Conservation (phyloP, 92 coral and sea anemone genomes). For the Palythoa grandiflora region DNA sequence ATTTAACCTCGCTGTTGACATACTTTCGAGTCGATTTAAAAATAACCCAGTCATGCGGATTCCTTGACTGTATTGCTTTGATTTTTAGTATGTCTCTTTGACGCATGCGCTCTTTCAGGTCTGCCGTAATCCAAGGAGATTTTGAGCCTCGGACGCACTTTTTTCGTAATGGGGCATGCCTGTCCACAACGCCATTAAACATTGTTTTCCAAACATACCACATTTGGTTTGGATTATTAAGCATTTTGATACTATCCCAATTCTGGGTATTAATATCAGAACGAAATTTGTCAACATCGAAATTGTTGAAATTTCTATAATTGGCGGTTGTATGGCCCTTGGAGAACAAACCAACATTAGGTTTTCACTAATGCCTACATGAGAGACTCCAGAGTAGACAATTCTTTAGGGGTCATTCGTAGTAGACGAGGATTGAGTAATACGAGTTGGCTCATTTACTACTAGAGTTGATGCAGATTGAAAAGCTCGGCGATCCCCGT, state of each 20-base stretch:
- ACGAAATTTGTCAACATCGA: neutral
- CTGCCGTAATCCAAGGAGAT: conserved; percentile 56
- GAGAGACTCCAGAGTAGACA: conserved; percentile 54
- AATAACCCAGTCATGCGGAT: conserved; percentile 43
- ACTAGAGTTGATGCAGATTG: conserved; percentile 34
- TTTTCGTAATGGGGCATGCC: neutral
- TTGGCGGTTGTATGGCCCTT: conserved; percentile 64
- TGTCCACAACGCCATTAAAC: neutral
- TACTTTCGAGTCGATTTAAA: conserved; percentile 53
- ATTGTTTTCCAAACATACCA: neutral
- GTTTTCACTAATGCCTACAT: conserved; percentile 72
- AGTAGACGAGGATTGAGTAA: conserved; percentile 47
- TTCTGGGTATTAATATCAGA: neutral
- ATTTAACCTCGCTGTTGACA: conserved; percentile 56
- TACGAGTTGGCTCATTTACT: conserved; percentile 49
- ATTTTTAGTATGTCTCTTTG: conserved; percentile 11
- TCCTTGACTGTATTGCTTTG: neutral
- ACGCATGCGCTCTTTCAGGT: conserved; percentile 40
- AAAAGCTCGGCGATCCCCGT: conserved; percentile 43
- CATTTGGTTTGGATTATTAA: neutral
- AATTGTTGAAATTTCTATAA: conserved; percentile 46
- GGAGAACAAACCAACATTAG: conserved; percentile 39
- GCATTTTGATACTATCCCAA: neutral
- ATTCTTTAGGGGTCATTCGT: conserved; percentile 46
- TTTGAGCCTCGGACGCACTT: conserved; percentile 23